Percentiles rank a stretch among this genome's conserved stretches.
Evolutionary conservation across 2,113 vertebrate genomes (phyloP).

Genomic region (Dicrurus megarhynchus): DNA sequence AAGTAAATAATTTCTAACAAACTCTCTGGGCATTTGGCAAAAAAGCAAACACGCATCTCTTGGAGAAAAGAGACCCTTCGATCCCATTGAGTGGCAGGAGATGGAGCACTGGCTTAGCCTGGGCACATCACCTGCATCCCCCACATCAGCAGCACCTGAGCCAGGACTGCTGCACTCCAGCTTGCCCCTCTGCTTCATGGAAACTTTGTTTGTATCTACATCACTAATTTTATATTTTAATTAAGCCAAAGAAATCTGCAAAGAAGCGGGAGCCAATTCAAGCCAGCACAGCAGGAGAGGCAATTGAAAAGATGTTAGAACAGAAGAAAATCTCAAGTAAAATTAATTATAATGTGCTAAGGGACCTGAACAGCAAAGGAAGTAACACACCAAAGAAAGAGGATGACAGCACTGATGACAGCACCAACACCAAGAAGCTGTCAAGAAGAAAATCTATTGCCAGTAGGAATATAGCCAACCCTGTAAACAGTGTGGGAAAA

Average conservation of each 20-base stretch:
- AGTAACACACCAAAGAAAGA: slow-evolving; percentile 67
- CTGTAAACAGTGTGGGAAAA: slow-evolving; percentile 82
- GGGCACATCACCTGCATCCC: neutral
- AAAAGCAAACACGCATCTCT: neutral
- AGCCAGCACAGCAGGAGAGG: slow-evolving; percentile 91
- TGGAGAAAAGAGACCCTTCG: neutral
- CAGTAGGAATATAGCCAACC: slow-evolving; percentile 68
- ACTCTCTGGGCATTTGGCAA: neutral
- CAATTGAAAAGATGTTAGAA: slow-evolving; percentile 97
- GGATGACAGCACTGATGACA: slow-evolving; percentile 46
- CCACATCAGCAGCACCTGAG: neutral
- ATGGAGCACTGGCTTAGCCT: neutral
- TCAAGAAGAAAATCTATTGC: slow-evolving; percentile 66
- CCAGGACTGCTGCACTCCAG: neutral
- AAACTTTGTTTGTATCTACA: slow-evolving; percentile 47
- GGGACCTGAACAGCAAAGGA: slow-evolving; percentile 84
- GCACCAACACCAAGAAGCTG: slow-evolving; percentile 67
- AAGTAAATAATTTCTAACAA: neutral
- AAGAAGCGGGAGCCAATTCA: slow-evolving; percentile 82
- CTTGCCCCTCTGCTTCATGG: neutral
- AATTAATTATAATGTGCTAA: slow-evolving; percentile 97
- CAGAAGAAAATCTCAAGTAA: slow-evolving; percentile 95
- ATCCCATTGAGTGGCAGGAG: neutral
- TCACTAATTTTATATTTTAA: slow-evolving; percentile 49
- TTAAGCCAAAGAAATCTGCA: slow-evolving; percentile 77